A percentile compares a stretch with the other conserved stretches of the same genome.
These are phyloP conservation scores for Agonopterix alstromeriana DNA, from an alignment of 2,888 invertebrate genomes.

Conservation along the genomic window DNA sequence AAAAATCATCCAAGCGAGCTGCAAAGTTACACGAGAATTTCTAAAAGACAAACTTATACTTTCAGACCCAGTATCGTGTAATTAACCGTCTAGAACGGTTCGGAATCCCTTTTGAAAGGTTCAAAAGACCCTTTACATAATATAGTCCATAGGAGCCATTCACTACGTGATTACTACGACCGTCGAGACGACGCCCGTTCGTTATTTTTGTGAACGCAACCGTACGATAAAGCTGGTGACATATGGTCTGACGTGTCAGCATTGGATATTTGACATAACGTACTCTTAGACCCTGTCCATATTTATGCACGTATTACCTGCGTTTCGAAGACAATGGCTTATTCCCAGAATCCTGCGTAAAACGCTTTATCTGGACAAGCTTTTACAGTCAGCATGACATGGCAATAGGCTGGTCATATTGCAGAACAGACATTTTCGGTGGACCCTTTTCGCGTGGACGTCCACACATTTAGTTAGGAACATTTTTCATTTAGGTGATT, in stretches of 20 bases:
- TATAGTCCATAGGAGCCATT: slow-evolving; percentile 34
- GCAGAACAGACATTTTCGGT: too few species aligned
- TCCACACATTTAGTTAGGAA: too few species aligned
- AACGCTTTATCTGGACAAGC: too few species aligned
- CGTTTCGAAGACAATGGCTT: too few species aligned
- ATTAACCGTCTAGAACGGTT: slow-evolving; percentile 57
- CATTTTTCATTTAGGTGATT: too few species aligned
- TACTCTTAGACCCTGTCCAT: too few species aligned
- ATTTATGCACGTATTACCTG: too few species aligned
- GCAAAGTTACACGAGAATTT: slow-evolving; percentile 21
- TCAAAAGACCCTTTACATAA: slow-evolving; percentile 62
- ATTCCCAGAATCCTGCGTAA: too few species aligned
- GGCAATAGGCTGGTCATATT: too few species aligned
- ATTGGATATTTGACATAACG: not conserved
- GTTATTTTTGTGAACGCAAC: slow-evolving; percentile 76
- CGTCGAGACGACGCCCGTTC: slow-evolving; percentile 53
- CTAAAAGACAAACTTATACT: slow-evolving; percentile 35
- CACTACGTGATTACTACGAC: slow-evolving; percentile 57
- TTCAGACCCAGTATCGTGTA: slow-evolving; percentile 42
- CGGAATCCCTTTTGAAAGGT: slow-evolving; percentile 54
- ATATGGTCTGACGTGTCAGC: not conserved
- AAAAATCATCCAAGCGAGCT: not conserved
- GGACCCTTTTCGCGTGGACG: too few species aligned
- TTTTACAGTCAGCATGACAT: too few species aligned
- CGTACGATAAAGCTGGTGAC: slow-evolving; percentile 43